Percentiles rank a stretch among this genome's conserved stretches.
Conservation (phyloP, 2,797 vertebrate genomes). For the Oryzias dopingdopingensis region DNA sequence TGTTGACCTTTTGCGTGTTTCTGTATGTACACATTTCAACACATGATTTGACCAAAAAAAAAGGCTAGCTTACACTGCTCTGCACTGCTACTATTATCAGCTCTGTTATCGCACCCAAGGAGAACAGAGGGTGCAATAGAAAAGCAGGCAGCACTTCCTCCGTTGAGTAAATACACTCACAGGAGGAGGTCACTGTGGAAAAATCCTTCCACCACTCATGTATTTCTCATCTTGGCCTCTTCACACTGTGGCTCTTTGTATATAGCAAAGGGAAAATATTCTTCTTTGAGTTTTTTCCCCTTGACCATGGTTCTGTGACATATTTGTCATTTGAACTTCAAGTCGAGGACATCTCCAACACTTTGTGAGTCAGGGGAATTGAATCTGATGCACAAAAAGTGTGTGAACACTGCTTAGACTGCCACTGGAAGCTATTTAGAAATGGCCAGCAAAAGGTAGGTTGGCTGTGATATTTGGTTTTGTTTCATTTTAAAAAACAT, state of each 20-base stretch:
- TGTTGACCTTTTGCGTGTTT: constrained; percentile 27
- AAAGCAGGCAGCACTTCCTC: neutral
- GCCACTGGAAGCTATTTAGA: too few relatives aligned
- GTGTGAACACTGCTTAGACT: neutral
- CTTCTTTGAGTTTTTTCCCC: constrained; percentile 24
- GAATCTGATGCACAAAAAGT: neutral
- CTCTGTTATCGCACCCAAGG: constrained; percentile 22
- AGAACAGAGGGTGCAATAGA: constrained; percentile 23
- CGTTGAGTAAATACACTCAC: constrained; percentile 12
- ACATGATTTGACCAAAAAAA: constrained; percentile 8
- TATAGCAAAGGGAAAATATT: constrained; percentile 45
- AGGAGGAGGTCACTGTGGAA: constrained; percentile 52
- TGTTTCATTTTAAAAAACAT: too few relatives aligned
- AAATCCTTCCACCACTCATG: constrained; percentile 36
- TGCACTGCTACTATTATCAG: constrained; percentile 19
- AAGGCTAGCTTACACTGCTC: constrained; percentile 4
- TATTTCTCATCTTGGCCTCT: constrained; percentile 48
- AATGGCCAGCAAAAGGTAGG: too few relatives aligned
- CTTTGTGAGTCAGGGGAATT: neutral
- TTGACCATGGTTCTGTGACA: constrained; percentile 26
- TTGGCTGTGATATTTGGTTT: too few relatives aligned
- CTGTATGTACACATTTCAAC: constrained; percentile 1
- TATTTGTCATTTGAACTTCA: constrained; percentile 27
- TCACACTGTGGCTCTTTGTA: constrained; percentile 72
- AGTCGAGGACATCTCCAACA: constrained; percentile 23